Percentiles rank a stretch among this genome's conserved stretches.
Conservation (phyloP, 2,113 vertebrate genomes). For the Nibea albiflora region DNA sequence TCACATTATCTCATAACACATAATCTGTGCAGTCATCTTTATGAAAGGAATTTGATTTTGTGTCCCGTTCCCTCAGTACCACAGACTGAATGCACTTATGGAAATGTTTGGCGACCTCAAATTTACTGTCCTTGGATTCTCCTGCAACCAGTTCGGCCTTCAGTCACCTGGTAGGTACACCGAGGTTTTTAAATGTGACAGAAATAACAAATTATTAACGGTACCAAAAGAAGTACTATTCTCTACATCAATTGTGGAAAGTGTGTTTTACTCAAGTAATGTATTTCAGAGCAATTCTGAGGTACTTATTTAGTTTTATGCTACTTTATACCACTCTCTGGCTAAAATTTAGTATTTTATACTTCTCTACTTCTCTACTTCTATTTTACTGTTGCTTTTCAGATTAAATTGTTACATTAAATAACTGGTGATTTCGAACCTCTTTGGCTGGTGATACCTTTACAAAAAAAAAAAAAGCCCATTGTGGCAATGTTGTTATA, state of each 20-base stretch:
- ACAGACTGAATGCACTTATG: slow-evolving; percentile 87
- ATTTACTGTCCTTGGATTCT: slow-evolving; percentile 84
- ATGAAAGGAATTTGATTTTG: slow-evolving; percentile 21
- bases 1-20: slow-evolving; percentile 9
- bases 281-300: neutral
- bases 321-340: neutral
- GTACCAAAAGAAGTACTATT: neutral
- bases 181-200: neutral
- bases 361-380: neutral
- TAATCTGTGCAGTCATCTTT: slow-evolving; percentile 2
- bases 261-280: neutral
- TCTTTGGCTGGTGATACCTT: neutral
- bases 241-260: neutral
- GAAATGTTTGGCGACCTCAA: slow-evolving; percentile 78
- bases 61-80: slow-evolving; percentile 74
- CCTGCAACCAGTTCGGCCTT: slow-evolving; percentile 87
- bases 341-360: neutral
- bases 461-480: neutral
- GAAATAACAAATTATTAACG: neutral
- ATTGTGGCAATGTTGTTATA: neutral
- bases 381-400: neutral
- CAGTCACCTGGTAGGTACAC: slow-evolving; percentile 82
- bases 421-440: neutral
- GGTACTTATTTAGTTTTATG: neutral
- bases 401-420: neutral